phyloP scores from a whole-genome alignment of 2,113 vertebrate genomes.

The Lucifuga dentata region DNA sequence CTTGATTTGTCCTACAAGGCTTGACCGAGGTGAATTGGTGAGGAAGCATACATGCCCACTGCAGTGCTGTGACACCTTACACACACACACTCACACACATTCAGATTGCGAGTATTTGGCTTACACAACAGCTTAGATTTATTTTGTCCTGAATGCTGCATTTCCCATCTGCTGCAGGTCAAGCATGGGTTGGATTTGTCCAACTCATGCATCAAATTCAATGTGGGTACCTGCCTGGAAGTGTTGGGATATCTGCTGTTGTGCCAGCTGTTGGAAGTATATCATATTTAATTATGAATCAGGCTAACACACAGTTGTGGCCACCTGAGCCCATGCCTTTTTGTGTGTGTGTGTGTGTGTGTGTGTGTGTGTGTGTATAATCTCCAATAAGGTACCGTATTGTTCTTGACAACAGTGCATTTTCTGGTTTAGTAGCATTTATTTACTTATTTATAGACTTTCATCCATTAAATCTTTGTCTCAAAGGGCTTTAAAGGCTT shows the following conservation, averaged over 20 bases:
- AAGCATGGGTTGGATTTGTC: constrained; percentile 12
- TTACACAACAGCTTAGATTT: constrained; percentile 17
- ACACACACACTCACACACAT: constrained; percentile 1
- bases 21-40: constrained; percentile 32
- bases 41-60: constrained; percentile 26
- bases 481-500: no score
- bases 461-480: no score
- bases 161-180: constrained; percentile 23
- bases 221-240: constrained; percentile 1
- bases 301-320: not conserved
- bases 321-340: not conserved
- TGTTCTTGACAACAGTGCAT: no score
- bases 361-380: no score
- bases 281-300: not conserved
- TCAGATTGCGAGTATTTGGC: constrained; percentile 7
- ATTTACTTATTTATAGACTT: no score
- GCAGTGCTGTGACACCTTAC: constrained; percentile 11
- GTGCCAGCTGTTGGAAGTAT: not conserved
- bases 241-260: not conserved
- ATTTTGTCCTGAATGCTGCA: constrained; percentile 22
- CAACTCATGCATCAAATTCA: constrained; percentile 21
- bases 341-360: no score
- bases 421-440: no score
- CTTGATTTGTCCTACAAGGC: no score
- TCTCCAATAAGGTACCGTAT: no score